Conservation (phyloP, 2,888 invertebrate species). For the Hydroisotoma schaefferi region DNA sequence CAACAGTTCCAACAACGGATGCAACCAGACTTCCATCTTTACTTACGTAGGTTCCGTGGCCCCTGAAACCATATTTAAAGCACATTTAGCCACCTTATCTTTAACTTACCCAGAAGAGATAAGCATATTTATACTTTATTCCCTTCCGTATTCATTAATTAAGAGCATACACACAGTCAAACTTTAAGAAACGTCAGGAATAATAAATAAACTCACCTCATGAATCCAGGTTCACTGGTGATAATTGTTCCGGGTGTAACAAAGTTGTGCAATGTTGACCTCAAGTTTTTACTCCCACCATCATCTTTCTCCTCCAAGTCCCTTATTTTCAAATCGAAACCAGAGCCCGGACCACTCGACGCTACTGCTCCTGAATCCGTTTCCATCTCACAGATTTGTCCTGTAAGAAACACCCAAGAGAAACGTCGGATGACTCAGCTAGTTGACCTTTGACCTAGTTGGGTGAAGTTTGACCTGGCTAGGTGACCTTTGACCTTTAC, state of each 20-base stretch:
- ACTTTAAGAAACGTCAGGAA: neutral
- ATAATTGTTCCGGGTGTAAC: slow-evolving; percentile 82
- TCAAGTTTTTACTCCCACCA: neutral
- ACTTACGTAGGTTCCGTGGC: slow-evolving; percentile 90
- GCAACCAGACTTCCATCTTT: slow-evolving; percentile 73
- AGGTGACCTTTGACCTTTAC: too few species aligned
- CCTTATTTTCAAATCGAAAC: slow-evolving; percentile 31
- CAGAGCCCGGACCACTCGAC: slow-evolving; percentile 10
- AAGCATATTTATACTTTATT: neutral
- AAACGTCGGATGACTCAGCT: too few species aligned
- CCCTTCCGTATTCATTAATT: neutral
- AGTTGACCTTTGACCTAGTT: too few species aligned
- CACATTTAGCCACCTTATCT: neutral
- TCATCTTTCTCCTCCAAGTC: slow-evolving; percentile 13
- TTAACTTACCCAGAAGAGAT: neutral
- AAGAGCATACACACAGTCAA: neutral
- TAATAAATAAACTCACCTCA: slow-evolving; percentile 61
- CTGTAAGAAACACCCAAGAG: too few species aligned
- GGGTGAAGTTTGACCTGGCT: too few species aligned
- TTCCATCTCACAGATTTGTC: too few species aligned
- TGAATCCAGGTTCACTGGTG: slow-evolving; percentile 74
- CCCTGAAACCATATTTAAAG: slow-evolving; percentile 58
- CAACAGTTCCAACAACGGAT: slow-evolving; percentile 90
- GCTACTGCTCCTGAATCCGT: neutral
- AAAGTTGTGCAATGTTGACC: slow-evolving; percentile 34